phyloP scores from a whole-genome alignment of 2,797 vertebrate genomes.

The Chiloscyllium punctatum region DNA sequence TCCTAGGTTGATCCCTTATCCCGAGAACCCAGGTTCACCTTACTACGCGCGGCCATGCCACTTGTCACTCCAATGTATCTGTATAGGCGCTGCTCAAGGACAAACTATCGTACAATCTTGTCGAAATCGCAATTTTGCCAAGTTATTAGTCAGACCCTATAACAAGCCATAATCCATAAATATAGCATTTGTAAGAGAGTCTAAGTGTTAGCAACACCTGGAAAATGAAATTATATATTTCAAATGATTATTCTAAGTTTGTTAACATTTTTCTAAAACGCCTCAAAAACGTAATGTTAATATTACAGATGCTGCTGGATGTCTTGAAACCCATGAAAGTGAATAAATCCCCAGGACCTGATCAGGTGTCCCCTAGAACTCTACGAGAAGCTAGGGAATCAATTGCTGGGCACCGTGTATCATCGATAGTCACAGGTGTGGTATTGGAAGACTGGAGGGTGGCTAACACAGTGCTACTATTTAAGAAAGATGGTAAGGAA shows the following conservation, averaged over 20 bases:
- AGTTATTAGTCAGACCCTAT: neutral
- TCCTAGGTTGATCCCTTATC: neutral
- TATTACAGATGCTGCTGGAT: too few species aligned
- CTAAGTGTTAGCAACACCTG: neutral
- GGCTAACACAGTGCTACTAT: too few species aligned
- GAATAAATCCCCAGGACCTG: too few species aligned
- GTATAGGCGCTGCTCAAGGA: neutral
- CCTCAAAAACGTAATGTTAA: too few species aligned
- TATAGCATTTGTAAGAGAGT: neutral
- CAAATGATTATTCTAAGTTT: neutral
- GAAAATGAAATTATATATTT: neutral
- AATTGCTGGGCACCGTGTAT: too few species aligned
- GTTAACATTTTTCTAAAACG: neutral
- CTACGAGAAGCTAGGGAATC: too few species aligned
- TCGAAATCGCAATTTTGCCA: neutral
- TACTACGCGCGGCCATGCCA: conserved; percentile 38
- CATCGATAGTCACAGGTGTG: too few species aligned
- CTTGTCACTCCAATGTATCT: neutral
- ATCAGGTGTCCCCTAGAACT: too few species aligned
- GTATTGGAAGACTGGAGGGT: too few species aligned
- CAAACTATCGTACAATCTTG: neutral
- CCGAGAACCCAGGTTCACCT: conserved; percentile 26
- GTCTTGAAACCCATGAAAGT: too few species aligned
- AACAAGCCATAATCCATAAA: neutral
- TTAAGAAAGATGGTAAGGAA: too few species aligned